These are phyloP conservation scores for Apamea sordens DNA, from an alignment of 2,888 invertebrate genomes.

Conservation along the genomic window DNA sequence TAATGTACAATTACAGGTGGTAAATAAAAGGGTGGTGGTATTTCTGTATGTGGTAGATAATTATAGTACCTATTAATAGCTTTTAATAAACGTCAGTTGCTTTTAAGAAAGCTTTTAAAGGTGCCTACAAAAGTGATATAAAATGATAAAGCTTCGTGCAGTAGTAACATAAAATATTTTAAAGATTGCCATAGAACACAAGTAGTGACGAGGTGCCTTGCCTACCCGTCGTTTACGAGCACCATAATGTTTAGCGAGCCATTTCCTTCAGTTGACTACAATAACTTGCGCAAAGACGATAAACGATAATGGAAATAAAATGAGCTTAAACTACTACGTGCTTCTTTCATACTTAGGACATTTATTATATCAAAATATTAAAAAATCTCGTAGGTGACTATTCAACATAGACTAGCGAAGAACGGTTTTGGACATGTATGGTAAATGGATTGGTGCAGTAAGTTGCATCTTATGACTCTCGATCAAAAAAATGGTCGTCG, in stretches of 20 bases:
- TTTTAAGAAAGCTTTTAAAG: conserved; percentile 5
- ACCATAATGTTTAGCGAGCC: conserved; percentile 44
- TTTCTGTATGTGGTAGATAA: neutral
- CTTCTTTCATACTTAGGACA: conserved; percentile 11
- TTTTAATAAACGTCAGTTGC: neutral
- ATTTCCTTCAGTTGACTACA: conserved; percentile 48
- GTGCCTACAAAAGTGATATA: conserved; percentile 15
- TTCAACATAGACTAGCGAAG: neutral
- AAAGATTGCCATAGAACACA: conserved; percentile 35
- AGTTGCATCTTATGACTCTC: neutral
- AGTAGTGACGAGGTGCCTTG: conserved; percentile 34
- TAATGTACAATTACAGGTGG: too few relatives aligned
- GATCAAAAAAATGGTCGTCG: neutral
- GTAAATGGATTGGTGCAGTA: neutral
- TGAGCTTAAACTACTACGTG: conserved; percentile 33
- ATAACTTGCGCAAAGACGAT: conserved; percentile 52
- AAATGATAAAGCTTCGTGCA: conserved; percentile 24
- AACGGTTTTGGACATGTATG: neutral
- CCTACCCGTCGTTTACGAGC: conserved; percentile 44
- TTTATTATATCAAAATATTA: conserved; percentile 6
- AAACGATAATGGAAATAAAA: conserved; percentile 60
- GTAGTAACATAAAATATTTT: conserved; percentile 25
- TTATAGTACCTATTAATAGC: neutral
- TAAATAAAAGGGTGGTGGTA: too few relatives aligned
- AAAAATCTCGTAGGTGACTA: neutral